Evolutionary conservation across 2,113 vertebrate species (phyloP).

Genomic region (Accipiter cooperii): DNA sequence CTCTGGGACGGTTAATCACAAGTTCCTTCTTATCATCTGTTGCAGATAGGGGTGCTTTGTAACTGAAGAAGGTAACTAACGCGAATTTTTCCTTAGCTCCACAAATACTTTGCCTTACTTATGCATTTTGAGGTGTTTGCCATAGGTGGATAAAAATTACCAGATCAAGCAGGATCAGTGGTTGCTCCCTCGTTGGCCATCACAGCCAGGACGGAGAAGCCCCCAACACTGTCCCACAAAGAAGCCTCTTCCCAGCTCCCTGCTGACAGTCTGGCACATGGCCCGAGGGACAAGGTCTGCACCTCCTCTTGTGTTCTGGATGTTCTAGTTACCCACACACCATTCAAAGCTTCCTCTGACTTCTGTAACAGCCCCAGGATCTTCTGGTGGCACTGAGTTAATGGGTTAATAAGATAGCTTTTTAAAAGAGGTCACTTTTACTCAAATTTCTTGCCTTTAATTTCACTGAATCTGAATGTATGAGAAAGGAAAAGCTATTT

Average conservation of each 20-base stretch:
- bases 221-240: background rate
- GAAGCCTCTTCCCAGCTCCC: background rate
- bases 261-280: accelerated
- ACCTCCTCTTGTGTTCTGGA: background rate
- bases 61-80: background rate
- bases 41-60: background rate
- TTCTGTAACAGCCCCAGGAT: background rate
- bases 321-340: background rate
- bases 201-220: background rate
- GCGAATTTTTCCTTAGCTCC: background rate
- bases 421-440: background rate
- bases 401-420: background rate
- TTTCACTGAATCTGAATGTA: background rate
- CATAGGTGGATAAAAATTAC: background rate
- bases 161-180: accelerated
- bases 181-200: background rate
- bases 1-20: background rate
- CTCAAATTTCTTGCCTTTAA: background rate
- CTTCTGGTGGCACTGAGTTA: background rate
- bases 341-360: background rate
- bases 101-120: background rate
- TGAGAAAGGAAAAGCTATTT: background rate
- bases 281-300: background rate
- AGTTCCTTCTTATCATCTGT: background rate
- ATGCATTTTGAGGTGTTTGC: background rate